Percentiles rank a stretch among this genome's conserved stretches.
Evolutionary conservation across 2,888 invertebrate genomes (phyloP).

Genomic region (Caenorhabditis plicata): DNA sequence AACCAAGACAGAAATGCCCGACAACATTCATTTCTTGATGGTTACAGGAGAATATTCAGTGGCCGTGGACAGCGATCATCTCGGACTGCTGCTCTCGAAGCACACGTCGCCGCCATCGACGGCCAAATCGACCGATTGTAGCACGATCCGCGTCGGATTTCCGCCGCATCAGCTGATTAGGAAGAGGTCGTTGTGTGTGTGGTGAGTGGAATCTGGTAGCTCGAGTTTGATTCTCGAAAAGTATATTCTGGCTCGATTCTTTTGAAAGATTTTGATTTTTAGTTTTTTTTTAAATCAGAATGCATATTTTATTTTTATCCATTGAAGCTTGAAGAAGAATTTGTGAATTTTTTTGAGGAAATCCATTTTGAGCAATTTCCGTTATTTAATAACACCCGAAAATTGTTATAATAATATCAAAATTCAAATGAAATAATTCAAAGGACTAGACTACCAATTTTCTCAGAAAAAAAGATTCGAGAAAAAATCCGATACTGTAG

Average conservation of each 20-base stretch:
- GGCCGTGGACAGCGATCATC: conserved; percentile 81
- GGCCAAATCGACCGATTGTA: conserved; percentile 41
- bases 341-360: conserved; percentile 3
- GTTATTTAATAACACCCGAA: no score
- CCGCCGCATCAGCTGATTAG: conserved; percentile 48
- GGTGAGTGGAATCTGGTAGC: conserved; percentile 37
- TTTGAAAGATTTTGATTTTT: conserved; percentile 4
- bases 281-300: no score
- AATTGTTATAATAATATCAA: no score
- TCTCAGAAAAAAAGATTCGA: no score
- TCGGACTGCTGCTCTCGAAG: conserved; percentile 68
- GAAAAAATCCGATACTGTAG: no score
- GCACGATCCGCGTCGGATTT: conserved; percentile 59
- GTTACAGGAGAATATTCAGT: conserved; percentile 72
- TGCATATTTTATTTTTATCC: conserved; percentile 1
- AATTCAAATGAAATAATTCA: no score
- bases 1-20: no score
- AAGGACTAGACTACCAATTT: no score
- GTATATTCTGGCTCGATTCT: no score
- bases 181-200: conserved; percentile 52
- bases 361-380: no score
- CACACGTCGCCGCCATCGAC: conserved; percentile 68
- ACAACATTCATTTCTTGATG: no score
- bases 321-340: background rate
- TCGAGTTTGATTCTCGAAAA: no score